A percentile compares a stretch with the other conserved stretches of the same genome.
phyloP scores from a whole-genome alignment of 2,797 vertebrate species.

The Astyanax mexicanus region DNA sequence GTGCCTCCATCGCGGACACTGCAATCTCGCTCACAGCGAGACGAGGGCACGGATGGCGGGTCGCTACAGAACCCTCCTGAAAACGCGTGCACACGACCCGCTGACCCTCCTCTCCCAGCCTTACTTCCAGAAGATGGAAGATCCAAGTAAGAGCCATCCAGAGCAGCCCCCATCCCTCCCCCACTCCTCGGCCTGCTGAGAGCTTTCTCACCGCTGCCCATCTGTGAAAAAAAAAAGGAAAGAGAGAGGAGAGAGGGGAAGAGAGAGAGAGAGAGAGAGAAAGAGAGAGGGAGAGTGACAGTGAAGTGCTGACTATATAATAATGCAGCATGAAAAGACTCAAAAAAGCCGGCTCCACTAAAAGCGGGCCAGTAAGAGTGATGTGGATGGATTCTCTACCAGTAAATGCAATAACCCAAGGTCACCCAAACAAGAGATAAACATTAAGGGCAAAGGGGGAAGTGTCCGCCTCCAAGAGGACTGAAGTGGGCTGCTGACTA shows the following conservation, averaged over 20 bases:
- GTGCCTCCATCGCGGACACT: slow-evolving; percentile 19
- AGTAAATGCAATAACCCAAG: slow-evolving; percentile 65
- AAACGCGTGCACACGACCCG: slow-evolving; percentile 40
- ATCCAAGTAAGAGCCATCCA: slow-evolving; percentile 83
- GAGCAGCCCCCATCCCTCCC: slow-evolving; percentile 63
- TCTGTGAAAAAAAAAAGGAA: slow-evolving; percentile 62
- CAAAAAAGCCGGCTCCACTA: slow-evolving; percentile 31
- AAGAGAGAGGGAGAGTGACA: slow-evolving; percentile 40
- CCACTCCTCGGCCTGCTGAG: slow-evolving; percentile 57
- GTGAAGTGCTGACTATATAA: slow-evolving; percentile 51
- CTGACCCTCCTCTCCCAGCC: slow-evolving; percentile 32
- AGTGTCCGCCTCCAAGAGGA: slow-evolving; percentile 65
- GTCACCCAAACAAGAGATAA: slow-evolving; percentile 72
- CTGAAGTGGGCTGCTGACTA: slow-evolving; percentile 72
- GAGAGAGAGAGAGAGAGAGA: no score
- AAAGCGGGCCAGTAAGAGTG: slow-evolving; percentile 49
- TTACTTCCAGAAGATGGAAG: slow-evolving; percentile 51
- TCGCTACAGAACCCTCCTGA: slow-evolving; percentile 24
- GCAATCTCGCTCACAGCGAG: background rate
- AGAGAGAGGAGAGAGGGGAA: no score
- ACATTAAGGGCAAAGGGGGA: slow-evolving; percentile 67
- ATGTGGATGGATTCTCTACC: slow-evolving; percentile 61
- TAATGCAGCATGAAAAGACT: slow-evolving; percentile 35
- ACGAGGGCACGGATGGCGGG: slow-evolving; percentile 30
- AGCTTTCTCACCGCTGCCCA: slow-evolving; percentile 64